These are phyloP conservation scores for Eupeodes latifasciatus DNA, from an alignment of 2,888 invertebrate species.

Conservation along the genomic window DNA sequence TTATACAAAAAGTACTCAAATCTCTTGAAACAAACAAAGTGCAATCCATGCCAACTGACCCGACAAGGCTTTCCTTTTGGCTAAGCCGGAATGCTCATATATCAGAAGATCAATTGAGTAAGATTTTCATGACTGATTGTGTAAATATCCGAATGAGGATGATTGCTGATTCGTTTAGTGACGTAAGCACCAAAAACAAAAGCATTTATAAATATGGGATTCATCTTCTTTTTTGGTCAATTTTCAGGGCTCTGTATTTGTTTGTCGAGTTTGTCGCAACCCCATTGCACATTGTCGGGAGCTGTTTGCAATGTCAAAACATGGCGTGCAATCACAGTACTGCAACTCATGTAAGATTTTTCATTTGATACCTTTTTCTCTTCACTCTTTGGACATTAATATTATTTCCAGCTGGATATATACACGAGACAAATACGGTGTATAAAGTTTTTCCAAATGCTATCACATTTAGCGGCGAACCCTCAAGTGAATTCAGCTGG, in stretches of 20 bases:
- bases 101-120: slow-evolving; percentile 87
- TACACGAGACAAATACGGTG: slow-evolving; percentile 92
- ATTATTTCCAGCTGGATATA: slow-evolving; percentile 86
- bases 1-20: slow-evolving; percentile 83
- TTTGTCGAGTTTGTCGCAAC: slow-evolving; percentile 86
- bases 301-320: slow-evolving; percentile 92
- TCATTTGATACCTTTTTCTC: neutral
- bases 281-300: slow-evolving; percentile 88
- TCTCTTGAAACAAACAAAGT: slow-evolving; percentile 81
- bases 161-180: slow-evolving; percentile 81
- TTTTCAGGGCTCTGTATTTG: slow-evolving; percentile 85
- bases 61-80: slow-evolving; percentile 91
- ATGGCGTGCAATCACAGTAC: slow-evolving; percentile 92
- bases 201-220: neutral
- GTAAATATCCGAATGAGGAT: slow-evolving; percentile 87
- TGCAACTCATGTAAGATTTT: slow-evolving; percentile 88
- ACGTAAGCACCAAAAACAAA: slow-evolving; percentile 74
- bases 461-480: slow-evolving; percentile 84
- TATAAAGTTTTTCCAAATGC: slow-evolving; percentile 85
- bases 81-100: slow-evolving; percentile 91
- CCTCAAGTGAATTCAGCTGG: slow-evolving; percentile 92
- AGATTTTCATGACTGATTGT: slow-evolving; percentile 88
- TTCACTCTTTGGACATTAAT: slow-evolving; percentile 18
- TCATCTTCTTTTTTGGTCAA: neutral
- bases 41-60: slow-evolving; percentile 87